These are phyloP conservation scores for Drosophila guanche DNA, from an alignment of 1,140 invertebrate species.

Conservation along the genomic window DNA sequence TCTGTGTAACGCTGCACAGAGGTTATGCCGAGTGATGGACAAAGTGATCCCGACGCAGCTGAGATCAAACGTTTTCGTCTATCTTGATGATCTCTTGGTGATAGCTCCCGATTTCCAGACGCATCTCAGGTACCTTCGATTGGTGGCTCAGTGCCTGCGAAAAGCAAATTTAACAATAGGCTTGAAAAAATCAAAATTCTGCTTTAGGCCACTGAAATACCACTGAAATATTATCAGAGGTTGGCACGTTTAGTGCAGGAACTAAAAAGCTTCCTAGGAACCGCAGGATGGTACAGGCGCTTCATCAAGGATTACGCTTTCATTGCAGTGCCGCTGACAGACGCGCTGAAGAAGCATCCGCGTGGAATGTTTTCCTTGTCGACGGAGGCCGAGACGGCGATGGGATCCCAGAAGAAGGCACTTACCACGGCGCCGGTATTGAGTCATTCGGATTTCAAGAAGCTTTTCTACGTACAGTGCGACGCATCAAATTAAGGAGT, in stretches of 20 bases:
- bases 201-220: slow-evolving; percentile 38
- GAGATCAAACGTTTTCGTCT: no score
- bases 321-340: slow-evolving; percentile 6
- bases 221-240: slow-evolving; percentile 19
- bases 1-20: no score
- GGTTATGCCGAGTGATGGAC: no score
- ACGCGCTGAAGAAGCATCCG: slow-evolving; percentile 12
- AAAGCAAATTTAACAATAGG: no score
- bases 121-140: no score
- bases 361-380: background rate
- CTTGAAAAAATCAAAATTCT: no score
- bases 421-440: slow-evolving; percentile 4
- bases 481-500: slow-evolving; percentile 3
- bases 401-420: slow-evolving; percentile 2
- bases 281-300: slow-evolving; percentile 16
- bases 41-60: no score
- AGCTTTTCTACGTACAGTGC: slow-evolving; percentile 2
- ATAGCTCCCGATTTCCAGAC: no score
- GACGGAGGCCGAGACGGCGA: background rate
- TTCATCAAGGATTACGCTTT: slow-evolving; percentile 18
- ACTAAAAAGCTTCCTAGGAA: slow-evolving; percentile 16
- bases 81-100: no score
- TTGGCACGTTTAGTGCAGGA: slow-evolving; percentile 13
- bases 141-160: no score
- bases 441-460: background rate